phyloP scores from a whole-genome alignment of 2,113 vertebrate species.

The Mustelus asterias region DNA sequence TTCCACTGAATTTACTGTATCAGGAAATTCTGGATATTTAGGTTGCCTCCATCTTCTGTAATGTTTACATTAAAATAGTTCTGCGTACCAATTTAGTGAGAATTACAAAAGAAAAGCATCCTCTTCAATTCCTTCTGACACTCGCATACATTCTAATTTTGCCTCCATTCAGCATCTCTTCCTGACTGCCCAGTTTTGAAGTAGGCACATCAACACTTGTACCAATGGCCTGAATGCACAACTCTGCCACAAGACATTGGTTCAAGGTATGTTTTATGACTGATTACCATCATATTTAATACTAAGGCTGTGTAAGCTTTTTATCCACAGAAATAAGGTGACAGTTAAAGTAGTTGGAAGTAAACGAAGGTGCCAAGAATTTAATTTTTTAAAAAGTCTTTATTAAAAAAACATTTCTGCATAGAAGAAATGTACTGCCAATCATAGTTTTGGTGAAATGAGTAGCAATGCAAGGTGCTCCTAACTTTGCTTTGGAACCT shows the following conservation, averaged over 20 bases:
- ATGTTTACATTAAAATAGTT: background rate
- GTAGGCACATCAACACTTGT: background rate
- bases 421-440: background rate
- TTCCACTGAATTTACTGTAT: background rate
- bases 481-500: slow-evolving; percentile 1
- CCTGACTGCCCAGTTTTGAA: background rate
- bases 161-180: background rate
- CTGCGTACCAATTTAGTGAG: background rate
- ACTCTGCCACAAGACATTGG: background rate
- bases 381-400: background rate
- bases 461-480: background rate
- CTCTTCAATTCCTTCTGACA: background rate
- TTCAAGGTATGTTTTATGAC: background rate
- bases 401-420: background rate
- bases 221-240: background rate
- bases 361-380: background rate
- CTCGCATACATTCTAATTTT: background rate
- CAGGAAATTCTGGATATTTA: background rate
- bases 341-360: background rate
- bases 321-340: background rate
- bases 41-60: background rate
- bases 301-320: background rate
- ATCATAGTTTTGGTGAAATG: background rate
- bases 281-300: background rate
- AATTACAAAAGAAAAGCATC: background rate